Evolutionary conservation across 2,797 vertebrate genomes (phyloP), one percentile per base, ranked within the genome.

Genomic region (Lutjanus argentimaculatus): DNA sequence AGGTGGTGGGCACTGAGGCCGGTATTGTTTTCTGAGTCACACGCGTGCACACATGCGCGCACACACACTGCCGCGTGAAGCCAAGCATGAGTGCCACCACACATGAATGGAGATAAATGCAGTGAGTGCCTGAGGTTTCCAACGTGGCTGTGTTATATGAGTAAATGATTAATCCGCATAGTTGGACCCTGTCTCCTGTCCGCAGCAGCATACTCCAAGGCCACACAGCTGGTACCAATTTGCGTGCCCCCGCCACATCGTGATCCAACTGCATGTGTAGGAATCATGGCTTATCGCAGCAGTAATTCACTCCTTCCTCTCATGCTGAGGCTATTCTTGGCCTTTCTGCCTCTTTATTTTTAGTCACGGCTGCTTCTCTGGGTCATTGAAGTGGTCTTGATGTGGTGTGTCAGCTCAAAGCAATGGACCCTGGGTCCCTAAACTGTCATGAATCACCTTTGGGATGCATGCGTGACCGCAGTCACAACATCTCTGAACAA

Each of bases 161-260:
- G 95, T 92, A 94, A 95, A 95, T 94, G 91, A 95, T 95, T 95
- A 94, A 96, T 95, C 92, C 82, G 63, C 91, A 95, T 96, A 93
- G 91, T 95, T 95, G 94, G 93, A 95, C 91, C 85, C 89, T 89
- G 92, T 91, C 88, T 91, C 86, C 87, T 92, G 92, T 93, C 93
- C 91, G 62, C 93, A 95, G 93, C 90, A 77, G 90, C 91, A 87
- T 91, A 93, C 94, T 95, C 92, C 91, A 94, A 91, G 91, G 89
- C 92, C 92, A 92, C 88, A 92, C 96, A 96, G 95, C 95, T 96
- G 95, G 93, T 95, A 95, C 91, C 95, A 94, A 95, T 96, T 96
- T 95, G 85, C 90, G 85, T 93, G 92, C 92, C 93, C 91, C 88
- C 79, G 83, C 93, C 88, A 72, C 88, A 89, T 93, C 61, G 69